These are phyloP conservation scores for Heliconius eleuchia DNA, from an alignment of 1,140 invertebrate species.

Conservation along the genomic window DNA sequence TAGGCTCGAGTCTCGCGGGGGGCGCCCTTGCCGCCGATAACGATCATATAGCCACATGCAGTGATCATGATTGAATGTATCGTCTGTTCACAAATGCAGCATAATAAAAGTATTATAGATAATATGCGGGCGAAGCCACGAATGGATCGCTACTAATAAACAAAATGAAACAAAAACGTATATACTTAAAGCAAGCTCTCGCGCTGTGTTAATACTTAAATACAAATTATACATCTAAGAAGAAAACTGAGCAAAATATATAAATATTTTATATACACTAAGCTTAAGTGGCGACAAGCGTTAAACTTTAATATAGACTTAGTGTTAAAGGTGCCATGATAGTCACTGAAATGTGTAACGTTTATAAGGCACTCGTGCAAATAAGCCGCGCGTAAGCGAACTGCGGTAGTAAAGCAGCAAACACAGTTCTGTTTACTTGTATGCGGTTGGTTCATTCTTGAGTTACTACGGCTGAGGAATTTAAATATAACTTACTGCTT, in stretches of 20 bases:
- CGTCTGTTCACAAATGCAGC: too few species aligned
- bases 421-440: neutral
- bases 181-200: too few species aligned
- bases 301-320: neutral
- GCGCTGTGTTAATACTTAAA: neutral
- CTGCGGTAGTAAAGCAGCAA: neutral
- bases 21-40: too few species aligned
- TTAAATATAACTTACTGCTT: neutral
- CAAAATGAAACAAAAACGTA: too few species aligned
- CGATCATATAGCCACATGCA: too few species aligned
- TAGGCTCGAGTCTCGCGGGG: too few species aligned
- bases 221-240: too few species aligned
- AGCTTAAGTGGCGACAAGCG: neutral
- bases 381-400: conserved; percentile 3
- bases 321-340: neutral
- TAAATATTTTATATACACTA: neutral
- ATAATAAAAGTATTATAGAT: too few species aligned
- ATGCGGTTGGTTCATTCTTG: neutral
- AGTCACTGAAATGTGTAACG: neutral
- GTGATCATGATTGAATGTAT: too few species aligned
- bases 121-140: too few species aligned
- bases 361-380: neutral
- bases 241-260: neutral
- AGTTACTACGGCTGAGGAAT: neutral
- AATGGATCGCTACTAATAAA: too few species aligned